These are phyloP conservation scores for Corapipo altera DNA, from an alignment of 2,113 vertebrate genomes.

Conservation along the genomic window DNA sequence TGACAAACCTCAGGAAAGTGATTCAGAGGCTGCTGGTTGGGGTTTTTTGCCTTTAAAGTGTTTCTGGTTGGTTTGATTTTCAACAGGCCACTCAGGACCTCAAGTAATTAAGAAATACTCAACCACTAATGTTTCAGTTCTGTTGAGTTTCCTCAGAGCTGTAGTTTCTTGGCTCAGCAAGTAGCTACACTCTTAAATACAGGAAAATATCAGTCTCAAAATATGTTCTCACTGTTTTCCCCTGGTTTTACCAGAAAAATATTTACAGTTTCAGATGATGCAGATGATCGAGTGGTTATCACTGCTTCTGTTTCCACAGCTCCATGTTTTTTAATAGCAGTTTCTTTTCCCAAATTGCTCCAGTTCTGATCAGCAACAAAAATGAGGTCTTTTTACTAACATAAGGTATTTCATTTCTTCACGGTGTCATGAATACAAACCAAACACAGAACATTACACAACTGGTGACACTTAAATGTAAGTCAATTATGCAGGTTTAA, in stretches of 20 bases:
- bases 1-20: neutral
- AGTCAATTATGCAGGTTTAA: conserved; percentile 50
- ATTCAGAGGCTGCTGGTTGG: neutral
- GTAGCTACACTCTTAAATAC: neutral
- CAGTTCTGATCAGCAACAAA: conserved; percentile 22
- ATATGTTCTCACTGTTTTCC: neutral
- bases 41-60: neutral
- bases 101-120: conserved; percentile 9
- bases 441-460: conserved; percentile 47
- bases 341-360: neutral
- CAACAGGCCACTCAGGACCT: neutral
- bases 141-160: neutral
- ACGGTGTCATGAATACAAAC: conserved; percentile 21
- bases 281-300: neutral
- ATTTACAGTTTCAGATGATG: neutral
- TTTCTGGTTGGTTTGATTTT: neutral
- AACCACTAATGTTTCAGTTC: neutral
- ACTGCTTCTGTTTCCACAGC: neutral
- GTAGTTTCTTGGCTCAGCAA: neutral
- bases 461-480: conserved; percentile 55
- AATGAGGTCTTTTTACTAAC: conserved; percentile 45
- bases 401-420: conserved; percentile 41
- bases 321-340: neutral
- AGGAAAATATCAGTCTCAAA: neutral
- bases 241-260: neutral